Conservation (phyloP, 2,113 vertebrate genomes). For the Pheucticus melanocephalus region DNA sequence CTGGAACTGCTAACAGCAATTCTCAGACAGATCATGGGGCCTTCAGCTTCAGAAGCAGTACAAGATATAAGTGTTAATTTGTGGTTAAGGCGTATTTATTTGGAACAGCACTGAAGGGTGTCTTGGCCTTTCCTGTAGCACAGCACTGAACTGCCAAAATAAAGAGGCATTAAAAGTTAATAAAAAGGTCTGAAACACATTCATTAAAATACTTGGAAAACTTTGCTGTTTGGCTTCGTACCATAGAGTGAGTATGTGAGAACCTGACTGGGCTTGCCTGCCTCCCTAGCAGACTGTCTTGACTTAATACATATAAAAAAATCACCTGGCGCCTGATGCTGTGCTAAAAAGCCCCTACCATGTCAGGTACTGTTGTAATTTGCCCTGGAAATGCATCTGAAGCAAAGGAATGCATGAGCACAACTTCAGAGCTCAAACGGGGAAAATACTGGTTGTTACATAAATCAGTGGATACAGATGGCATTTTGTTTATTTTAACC, state of each 20-base stretch:
- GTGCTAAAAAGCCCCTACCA: slow-evolving; percentile 18
- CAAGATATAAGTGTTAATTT: slow-evolving; percentile 26
- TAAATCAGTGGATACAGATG: neutral
- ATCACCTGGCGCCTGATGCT: slow-evolving; percentile 5
- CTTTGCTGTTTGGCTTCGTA: slow-evolving; percentile 26
- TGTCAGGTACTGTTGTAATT: slow-evolving; percentile 29
- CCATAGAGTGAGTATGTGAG: neutral
- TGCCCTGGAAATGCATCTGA: slow-evolving; percentile 39
- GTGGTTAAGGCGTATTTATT: slow-evolving; percentile 25
- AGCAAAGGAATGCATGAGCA: slow-evolving; percentile 19
- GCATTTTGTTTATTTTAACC: neutral
- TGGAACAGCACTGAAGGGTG: slow-evolving; percentile 13
- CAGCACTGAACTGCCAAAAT: slow-evolving; percentile 20
- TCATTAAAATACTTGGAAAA: slow-evolving; percentile 61
- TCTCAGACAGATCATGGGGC: neutral
- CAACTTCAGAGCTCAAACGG: neutral
- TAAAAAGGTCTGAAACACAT: slow-evolving; percentile 13
- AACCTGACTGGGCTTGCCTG: slow-evolving; percentile 47
- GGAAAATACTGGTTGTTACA: neutral
- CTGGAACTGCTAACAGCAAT: neutral
- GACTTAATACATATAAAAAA: neutral
- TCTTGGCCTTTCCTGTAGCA: slow-evolving; percentile 14
- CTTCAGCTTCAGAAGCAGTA: neutral
- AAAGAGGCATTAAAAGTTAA: slow-evolving; percentile 37
- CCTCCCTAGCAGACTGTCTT: slow-evolving; percentile 12